Conservation (phyloP, 2,797 vertebrate species). For the Danio albolineatus region DNA sequence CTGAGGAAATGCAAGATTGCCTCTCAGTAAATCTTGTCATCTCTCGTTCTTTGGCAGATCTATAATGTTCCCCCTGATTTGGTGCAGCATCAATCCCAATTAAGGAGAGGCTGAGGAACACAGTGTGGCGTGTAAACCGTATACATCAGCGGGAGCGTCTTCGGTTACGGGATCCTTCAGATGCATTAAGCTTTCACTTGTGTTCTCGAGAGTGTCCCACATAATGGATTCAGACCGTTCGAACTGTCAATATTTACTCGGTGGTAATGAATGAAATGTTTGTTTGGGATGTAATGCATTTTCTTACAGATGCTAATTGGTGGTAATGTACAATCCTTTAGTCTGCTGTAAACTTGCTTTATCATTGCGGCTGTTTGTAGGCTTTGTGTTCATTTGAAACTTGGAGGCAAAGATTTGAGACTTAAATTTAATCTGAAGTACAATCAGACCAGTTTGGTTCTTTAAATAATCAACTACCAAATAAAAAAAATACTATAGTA, state of each 20-base stretch:
- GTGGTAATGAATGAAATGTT: constrained; percentile 47
- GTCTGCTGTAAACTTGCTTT: not conserved
- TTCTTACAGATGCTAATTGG: constrained; percentile 37
- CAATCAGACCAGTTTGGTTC: not conserved
- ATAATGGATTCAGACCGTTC: constrained; percentile 29
- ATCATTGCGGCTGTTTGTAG: not conserved
- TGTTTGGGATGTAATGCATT: constrained; percentile 50
- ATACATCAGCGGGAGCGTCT: constrained; percentile 41
- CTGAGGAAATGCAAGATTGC: constrained; percentile 44
- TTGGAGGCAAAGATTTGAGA: not conserved
- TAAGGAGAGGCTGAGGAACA: constrained; percentile 41
- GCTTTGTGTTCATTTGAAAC: not conserved
- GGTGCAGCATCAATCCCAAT: constrained; percentile 58
- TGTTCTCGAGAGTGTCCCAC: constrained; percentile 35
- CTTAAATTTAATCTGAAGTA: not conserved
- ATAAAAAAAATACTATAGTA: no score
- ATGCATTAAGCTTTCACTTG: constrained; percentile 49
- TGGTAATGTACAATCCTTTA: constrained; percentile 19
- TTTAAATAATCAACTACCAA: not conserved
- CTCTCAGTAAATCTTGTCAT: constrained; percentile 56
- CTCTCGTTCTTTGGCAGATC: constrained; percentile 55
- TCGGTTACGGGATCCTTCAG: constrained; percentile 32
- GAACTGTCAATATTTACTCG: constrained; percentile 55
- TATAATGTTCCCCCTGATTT: constrained; percentile 59
- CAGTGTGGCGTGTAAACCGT: constrained; percentile 41